Conservation (phyloP, 2,113 vertebrate species). For the Pseudolaguvia tuberculata region DNA sequence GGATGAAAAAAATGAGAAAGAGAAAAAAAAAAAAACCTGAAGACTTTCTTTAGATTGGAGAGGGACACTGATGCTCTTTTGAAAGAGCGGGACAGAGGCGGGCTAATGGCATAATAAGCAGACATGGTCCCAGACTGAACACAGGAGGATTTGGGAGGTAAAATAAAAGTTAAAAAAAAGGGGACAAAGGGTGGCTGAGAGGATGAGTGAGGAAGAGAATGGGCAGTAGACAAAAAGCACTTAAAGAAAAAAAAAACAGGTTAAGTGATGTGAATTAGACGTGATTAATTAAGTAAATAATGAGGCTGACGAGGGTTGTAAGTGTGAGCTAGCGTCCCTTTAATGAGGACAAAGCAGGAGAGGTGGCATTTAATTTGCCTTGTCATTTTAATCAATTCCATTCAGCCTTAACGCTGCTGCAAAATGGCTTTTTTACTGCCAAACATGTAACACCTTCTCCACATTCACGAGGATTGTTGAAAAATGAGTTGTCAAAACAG, state of each 20-base stretch:
- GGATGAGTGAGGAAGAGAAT: conserved; percentile 55
- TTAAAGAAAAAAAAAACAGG: conserved; percentile 58
- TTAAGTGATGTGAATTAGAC: conserved; percentile 66
- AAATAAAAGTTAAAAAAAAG: conserved; percentile 50
- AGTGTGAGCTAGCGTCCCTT: conserved; percentile 65
- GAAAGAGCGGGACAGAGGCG: conserved; percentile 61
- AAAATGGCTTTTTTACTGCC: conserved; percentile 45
- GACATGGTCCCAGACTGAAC: conserved; percentile 64
- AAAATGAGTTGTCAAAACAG: conserved; percentile 44
- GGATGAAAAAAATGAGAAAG: conserved; percentile 36
- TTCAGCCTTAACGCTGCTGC: conserved; percentile 36
- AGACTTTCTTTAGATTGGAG: conserved; percentile 76
- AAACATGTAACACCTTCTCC: conserved; percentile 42
- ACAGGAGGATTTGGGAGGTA: conserved; percentile 43
- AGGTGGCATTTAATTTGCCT: conserved; percentile 62
- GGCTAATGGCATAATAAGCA: conserved; percentile 80
- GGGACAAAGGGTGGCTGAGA: conserved; percentile 47
- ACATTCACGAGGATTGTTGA: conserved; percentile 43
- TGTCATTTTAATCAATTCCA: conserved; percentile 52
- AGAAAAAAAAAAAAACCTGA: conserved; percentile 58
- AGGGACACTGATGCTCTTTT: conserved; percentile 74
- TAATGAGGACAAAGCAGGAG: conserved; percentile 73
- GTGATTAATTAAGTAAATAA: conserved; percentile 76
- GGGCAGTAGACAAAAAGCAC: conserved; percentile 59
- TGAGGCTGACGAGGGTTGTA: conserved; percentile 62